Base-by-base conservation (phyloP, 2,113 vertebrate genomes). In the Sigmodon hispidus region DNA sequence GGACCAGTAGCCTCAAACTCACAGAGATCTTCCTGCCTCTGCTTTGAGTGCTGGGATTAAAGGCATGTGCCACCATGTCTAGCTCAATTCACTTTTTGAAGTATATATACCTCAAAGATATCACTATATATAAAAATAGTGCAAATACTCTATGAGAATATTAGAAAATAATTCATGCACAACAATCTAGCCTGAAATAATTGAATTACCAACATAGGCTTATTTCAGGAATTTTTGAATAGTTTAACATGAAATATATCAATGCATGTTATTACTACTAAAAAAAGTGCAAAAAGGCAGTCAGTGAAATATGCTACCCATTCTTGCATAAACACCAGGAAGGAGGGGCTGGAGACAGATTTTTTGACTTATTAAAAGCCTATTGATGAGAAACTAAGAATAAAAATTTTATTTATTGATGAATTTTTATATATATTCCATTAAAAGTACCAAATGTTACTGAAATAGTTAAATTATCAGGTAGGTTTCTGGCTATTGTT, bases 401-500 rank as follows among this genome's bases (percentile, higher is more conserved):
- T 89, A 89, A 89, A 86, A 22, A n/a, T 70, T 52, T 67, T 90
- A 67, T 31, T 89, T 89, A 96, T 52, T 83, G 52, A n/a, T 81
- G 52, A 91, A 81, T 26, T 48, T 63, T 96, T 90, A 93, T 79
- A 61, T 69, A 1, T 40, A 79, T 84, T 94, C 17, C 9, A 77
- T 59, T 96, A 93, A 86, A 94, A 48, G 26, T 87, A 22, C 52
- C 45, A 65, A 83, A 83, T 93, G 79, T 61, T n/a, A 67, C 61
- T 79, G 40, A 92, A 87, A 94, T 90, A 76, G 75, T 96, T 86
- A n/a, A 65, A 16, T n/a, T 86, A 84, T 89, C 87, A 55, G 40
- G 31, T 50, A 31, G 17, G 5, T 89, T 92, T 43, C 4, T 87
- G 77, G n/a, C 16, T 40, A 65, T 77, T 92, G 63, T 79, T 83